These are phyloP conservation scores for Desmophyllum pertusum DNA, from an alignment of 92 coral and sea anemone genomes.

Conservation along the genomic window DNA sequence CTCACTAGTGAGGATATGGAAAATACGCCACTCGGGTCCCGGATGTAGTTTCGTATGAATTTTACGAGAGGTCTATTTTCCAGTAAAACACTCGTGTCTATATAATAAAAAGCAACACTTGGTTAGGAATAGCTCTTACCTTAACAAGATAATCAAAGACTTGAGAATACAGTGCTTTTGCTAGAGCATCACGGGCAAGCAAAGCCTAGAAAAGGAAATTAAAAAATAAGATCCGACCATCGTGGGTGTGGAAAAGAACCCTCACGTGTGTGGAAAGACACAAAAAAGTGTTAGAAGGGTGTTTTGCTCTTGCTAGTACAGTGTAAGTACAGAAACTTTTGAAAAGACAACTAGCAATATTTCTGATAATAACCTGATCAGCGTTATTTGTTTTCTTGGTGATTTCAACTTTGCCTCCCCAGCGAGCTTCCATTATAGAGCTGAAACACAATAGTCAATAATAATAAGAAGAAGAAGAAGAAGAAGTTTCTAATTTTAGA, in stretches of 20 bases:
- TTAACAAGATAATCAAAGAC: conserved; percentile 86
- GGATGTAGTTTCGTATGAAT: no score
- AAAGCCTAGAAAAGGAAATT: conserved; percentile 55
- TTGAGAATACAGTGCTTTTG: conserved; percentile 87
- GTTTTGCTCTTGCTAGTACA: not conserved
- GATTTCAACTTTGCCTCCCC: conserved; percentile 95
- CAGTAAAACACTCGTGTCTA: no score
- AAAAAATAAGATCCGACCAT: not conserved
- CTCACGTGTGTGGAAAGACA: not conserved
- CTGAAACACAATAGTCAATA: conserved; percentile 24
- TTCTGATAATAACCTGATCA: conserved; percentile 65
- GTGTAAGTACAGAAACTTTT: not conserved
- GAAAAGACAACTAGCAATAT: not conserved
- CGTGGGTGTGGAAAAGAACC: not conserved
- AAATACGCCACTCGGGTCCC: no score
- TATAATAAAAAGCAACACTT: not conserved
- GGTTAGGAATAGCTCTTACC: conserved; percentile 39
- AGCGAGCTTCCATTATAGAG: conserved; percentile 90
- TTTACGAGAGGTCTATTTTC: no score
- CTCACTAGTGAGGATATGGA: no score
- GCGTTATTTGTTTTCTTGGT: conserved; percentile 88
- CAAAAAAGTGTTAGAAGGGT: not conserved
- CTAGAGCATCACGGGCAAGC: conserved; percentile 79
- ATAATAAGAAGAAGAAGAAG: no score
- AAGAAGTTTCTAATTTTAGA: no score